Percentiles rank a stretch among this genome's conserved stretches.
Conservation (phyloP, 2,113 vertebrate species). For the Caracal caracal region DNA sequence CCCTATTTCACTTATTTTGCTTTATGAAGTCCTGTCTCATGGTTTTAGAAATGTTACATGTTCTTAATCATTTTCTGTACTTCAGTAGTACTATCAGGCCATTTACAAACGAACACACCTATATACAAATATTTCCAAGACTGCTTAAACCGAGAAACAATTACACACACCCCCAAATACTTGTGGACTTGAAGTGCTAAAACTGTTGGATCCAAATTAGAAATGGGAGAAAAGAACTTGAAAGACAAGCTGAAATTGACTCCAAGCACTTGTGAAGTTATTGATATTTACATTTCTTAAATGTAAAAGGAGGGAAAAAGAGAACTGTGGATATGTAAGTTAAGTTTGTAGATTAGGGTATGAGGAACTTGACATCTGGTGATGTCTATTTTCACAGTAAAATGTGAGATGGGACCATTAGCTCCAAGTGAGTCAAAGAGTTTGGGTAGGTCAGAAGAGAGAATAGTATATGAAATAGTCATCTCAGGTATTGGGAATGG, state of each 20-base stretch:
- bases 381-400: neutral
- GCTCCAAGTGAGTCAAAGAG: neutral
- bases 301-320: neutral
- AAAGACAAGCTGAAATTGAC: neutral
- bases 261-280: neutral
- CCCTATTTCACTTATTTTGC: neutral
- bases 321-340: neutral
- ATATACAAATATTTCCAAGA: neutral
- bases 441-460: neutral
- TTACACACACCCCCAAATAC: neutral
- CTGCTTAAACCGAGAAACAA: neutral
- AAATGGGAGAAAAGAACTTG: neutral
- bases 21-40: neutral
- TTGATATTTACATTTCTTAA: neutral
- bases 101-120: neutral
- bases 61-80: slow-evolving; percentile 10
- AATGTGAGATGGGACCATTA: neutral
- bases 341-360: neutral
- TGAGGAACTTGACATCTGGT: neutral
- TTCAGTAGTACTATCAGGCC: neutral
- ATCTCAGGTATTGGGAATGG: neutral
- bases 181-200: neutral
- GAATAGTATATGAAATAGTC: neutral
- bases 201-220: neutral
- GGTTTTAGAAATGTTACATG: neutral